Percentiles rank a stretch among this genome's conserved stretches.
Conservation (phyloP, 2,888 invertebrate genomes). For the Fabriciana adippe region DNA sequence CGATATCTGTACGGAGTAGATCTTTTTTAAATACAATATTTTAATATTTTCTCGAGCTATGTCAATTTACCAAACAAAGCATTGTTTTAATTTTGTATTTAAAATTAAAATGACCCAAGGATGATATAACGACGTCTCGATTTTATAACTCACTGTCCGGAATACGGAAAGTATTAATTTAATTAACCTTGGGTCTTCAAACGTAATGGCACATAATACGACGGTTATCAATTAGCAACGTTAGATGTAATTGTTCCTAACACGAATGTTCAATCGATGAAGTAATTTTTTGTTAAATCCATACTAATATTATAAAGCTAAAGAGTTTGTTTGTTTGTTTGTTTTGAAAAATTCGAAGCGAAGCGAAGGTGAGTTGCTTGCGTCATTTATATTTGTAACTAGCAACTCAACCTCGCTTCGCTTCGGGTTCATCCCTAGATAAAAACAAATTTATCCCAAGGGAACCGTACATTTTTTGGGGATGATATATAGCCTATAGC, state of each 20-base stretch:
- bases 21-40: not conserved
- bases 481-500: no score
- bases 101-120: slow-evolving; percentile 26
- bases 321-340: no score
- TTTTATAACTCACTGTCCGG: slow-evolving; percentile 27
- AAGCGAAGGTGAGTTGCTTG: no score
- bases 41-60: no score
- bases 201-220: slow-evolving; percentile 34
- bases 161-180: slow-evolving; percentile 40
- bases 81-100: not conserved
- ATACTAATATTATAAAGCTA: no score
- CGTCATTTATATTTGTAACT: no score
- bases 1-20: not conserved
- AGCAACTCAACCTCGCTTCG: no score
- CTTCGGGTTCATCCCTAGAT: no score
- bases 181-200: slow-evolving; percentile 39
- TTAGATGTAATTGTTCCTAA: slow-evolving; percentile 40
- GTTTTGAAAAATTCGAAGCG: no score
- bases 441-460: no score
- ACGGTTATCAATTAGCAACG: slow-evolving; percentile 44
- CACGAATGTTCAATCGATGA: slow-evolving; percentile 27
- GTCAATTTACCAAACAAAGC: no score
- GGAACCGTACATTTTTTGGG: no score
- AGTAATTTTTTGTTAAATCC: slow-evolving; percentile 6
- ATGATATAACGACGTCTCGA: not conserved